Conservation (phyloP, 2,888 invertebrate genomes). For the Synanthedon vespiformis region DNA sequence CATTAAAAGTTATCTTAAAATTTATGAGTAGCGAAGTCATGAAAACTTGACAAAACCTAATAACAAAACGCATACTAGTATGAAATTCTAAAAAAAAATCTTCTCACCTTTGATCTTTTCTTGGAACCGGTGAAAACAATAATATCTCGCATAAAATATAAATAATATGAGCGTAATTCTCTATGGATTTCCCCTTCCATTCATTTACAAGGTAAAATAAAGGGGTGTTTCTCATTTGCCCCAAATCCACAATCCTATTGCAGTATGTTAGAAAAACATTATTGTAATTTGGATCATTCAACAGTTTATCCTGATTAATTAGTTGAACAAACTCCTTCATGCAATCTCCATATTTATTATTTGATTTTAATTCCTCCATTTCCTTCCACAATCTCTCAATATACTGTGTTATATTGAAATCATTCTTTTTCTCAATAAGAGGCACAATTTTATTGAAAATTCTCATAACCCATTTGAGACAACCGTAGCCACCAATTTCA, state of each 20-base stretch:
- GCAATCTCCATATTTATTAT: slow-evolving; percentile 46
- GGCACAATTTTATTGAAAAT: slow-evolving; percentile 35
- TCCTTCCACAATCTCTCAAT: slow-evolving; percentile 50
- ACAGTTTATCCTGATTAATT: slow-evolving; percentile 32
- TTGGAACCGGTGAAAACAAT: slow-evolving; percentile 55
- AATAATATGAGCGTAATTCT: slow-evolving; percentile 30
- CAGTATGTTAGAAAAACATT: slow-evolving; percentile 37
- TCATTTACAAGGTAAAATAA: slow-evolving; percentile 35
- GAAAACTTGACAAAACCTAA: no score
- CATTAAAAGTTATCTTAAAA: no score
- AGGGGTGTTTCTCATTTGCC: slow-evolving; percentile 36
- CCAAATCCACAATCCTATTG: slow-evolving; percentile 46
- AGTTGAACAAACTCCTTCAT: slow-evolving; percentile 48
- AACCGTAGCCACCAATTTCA: slow-evolving; percentile 61
- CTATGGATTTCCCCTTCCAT: slow-evolving; percentile 17
- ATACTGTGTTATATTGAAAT: slow-evolving; percentile 33
- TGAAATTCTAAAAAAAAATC: background rate
- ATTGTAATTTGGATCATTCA: slow-evolving; percentile 30
- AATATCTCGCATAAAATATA: slow-evolving; percentile 55
- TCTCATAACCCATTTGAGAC: slow-evolving; percentile 47
- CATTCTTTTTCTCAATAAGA: slow-evolving; percentile 16
- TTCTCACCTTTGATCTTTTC: slow-evolving; percentile 68
- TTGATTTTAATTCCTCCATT: slow-evolving; percentile 57
- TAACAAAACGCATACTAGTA: no score
- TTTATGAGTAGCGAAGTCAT: no score